phyloP scores from a whole-genome alignment of 2,888 invertebrate genomes.

The Idaea dimidiata region DNA sequence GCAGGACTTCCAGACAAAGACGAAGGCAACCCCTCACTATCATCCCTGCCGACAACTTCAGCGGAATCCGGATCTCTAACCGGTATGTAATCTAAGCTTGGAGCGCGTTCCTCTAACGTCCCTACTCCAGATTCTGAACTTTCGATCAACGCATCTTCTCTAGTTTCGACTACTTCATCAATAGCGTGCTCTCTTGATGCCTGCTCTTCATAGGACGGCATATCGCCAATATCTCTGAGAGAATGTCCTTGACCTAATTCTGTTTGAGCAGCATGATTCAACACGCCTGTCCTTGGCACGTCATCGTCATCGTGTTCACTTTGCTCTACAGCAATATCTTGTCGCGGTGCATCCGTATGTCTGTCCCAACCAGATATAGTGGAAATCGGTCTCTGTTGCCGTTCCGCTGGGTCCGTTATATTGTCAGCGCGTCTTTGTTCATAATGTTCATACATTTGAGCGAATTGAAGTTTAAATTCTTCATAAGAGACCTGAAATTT shows the following conservation, averaged over 20 bases:
- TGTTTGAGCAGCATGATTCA: slow-evolving; percentile 72
- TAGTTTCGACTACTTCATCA: slow-evolving; percentile 41
- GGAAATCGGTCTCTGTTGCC: slow-evolving; percentile 95
- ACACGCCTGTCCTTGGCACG: slow-evolving; percentile 31
- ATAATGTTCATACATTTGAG: slow-evolving; percentile 98
- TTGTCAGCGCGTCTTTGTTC: slow-evolving; percentile 96
- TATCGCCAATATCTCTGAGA: slow-evolving; percentile 61
- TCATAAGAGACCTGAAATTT: slow-evolving; percentile 94
- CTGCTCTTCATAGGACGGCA: slow-evolving; percentile 58
- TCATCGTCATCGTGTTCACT: background rate
- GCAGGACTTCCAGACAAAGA: slow-evolving; percentile 74
- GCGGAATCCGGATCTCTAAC: slow-evolving; percentile 70
- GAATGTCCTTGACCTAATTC: slow-evolving; percentile 72
- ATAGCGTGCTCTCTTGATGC: slow-evolving; percentile 47
- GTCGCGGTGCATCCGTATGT: slow-evolving; percentile 50
- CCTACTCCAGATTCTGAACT: slow-evolving; percentile 68
- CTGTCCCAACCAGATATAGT: slow-evolving; percentile 98
- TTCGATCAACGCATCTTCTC: slow-evolving; percentile 46
- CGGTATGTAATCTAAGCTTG: slow-evolving; percentile 76
- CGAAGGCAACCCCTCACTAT: slow-evolving; percentile 74
- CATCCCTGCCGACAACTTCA: slow-evolving; percentile 72
- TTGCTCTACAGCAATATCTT: slow-evolving; percentile 2
- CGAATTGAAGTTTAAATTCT: slow-evolving; percentile 98
- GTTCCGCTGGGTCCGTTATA: slow-evolving; percentile 95
- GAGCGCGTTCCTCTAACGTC: slow-evolving; percentile 57